Percentiles rank a stretch among this genome's conserved stretches.
These are phyloP conservation scores for Hydrocynus forskahlii DNA, from an alignment of 2,797 vertebrate species.

Conservation along the genomic window DNA sequence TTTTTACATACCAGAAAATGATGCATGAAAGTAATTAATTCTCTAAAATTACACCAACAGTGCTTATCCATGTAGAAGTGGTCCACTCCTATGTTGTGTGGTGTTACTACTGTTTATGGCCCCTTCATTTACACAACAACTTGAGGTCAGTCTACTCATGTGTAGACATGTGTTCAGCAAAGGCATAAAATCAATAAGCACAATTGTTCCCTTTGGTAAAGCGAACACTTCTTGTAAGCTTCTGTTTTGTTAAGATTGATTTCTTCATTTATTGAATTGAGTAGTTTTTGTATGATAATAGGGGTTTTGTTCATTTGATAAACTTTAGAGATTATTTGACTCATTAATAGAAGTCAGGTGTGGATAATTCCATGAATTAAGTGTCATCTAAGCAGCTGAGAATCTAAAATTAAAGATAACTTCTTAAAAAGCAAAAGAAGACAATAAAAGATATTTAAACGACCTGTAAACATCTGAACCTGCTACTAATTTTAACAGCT, in stretches of 20 bases:
- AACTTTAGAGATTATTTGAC: too few relatives aligned
- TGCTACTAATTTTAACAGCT: too few relatives aligned
- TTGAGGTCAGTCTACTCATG: slow-evolving; percentile 51
- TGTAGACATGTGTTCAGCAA: slow-evolving; percentile 41
- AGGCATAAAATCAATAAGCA: slow-evolving; percentile 57
- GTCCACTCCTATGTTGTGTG: not conserved
- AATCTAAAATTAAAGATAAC: too few relatives aligned
- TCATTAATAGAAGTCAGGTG: too few relatives aligned
- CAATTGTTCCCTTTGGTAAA: slow-evolving; percentile 51
- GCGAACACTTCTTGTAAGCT: slow-evolving; percentile 43
- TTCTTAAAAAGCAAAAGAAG: too few relatives aligned
- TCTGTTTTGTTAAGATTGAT: slow-evolving; percentile 54
- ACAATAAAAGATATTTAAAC: too few relatives aligned
- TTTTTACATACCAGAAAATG: not conserved
- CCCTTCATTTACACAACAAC: slow-evolving; percentile 52
- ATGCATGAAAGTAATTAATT: not conserved
- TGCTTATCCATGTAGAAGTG: slow-evolving; percentile 28
- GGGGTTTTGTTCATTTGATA: too few relatives aligned
- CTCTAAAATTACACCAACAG: not conserved
- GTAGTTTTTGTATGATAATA: slow-evolving; percentile 19
- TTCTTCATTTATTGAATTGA: slow-evolving; percentile 45
- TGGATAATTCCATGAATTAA: too few relatives aligned
- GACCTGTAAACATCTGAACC: too few relatives aligned
- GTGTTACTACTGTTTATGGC: slow-evolving; percentile 31
- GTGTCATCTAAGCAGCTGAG: too few relatives aligned